Evolutionary conservation across 2,888 invertebrate species (phyloP).

Genomic region (Drosophila monieri): DNA sequence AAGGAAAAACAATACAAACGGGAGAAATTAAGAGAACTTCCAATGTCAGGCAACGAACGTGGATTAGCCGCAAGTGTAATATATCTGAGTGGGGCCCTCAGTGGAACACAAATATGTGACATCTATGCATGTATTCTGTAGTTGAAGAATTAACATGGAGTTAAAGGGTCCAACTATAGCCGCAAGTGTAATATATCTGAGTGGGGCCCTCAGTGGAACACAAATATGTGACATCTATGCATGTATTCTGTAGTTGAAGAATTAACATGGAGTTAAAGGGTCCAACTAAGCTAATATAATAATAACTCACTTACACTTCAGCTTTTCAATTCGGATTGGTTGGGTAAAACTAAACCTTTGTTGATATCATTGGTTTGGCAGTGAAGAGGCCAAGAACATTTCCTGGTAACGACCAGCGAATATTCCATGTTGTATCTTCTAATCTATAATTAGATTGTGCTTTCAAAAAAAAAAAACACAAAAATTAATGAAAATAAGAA

Average conservation of each 20-base stretch:
- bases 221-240: constrained; percentile 22
- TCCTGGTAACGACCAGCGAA: too few species aligned
- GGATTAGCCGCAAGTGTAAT: constrained; percentile 60
- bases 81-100: constrained; percentile 49
- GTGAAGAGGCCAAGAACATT: too few species aligned
- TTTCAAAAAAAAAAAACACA: too few species aligned
- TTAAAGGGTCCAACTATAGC: constrained; percentile 19
- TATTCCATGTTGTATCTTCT: too few species aligned
- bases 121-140: constrained; percentile 21
- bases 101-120: constrained; percentile 5
- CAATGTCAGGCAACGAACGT: constrained; percentile 16
- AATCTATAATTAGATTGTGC: too few species aligned
- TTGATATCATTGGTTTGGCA: too few species aligned
- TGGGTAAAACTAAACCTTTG: too few species aligned
- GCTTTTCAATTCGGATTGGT: too few species aligned
- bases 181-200: constrained; percentile 69
- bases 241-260: constrained; percentile 1
- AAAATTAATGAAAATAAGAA: too few species aligned
- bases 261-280: constrained; percentile 19
- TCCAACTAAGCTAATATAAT: too few species aligned
- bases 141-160: constrained; percentile 20
- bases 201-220: constrained; percentile 3
- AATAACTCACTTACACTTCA: too few species aligned
- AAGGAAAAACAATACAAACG: constrained; percentile 10
- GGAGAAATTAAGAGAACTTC: neutral